Evolutionary conservation across 2,113 vertebrate species (phyloP).

Genomic region (Python bivittatus): DNA sequence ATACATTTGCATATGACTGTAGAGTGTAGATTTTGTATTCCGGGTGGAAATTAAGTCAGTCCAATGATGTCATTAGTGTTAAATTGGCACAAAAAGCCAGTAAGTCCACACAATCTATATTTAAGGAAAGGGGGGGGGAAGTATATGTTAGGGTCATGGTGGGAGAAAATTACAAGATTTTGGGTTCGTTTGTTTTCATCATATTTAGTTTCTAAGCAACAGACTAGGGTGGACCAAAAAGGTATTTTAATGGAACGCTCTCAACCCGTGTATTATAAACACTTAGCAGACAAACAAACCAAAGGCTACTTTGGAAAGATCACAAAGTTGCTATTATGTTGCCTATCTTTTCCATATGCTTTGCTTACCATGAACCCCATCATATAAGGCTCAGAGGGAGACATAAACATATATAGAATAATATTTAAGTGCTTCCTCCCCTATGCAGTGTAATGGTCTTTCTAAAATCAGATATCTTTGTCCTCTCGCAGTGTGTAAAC

Average conservation of each 20-base stretch:
- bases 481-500: conserved; percentile 14
- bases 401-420: conserved; percentile 32
- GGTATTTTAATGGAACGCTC: neutral
- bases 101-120: neutral
- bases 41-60: neutral
- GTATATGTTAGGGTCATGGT: no score
- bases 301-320: conserved; percentile 1
- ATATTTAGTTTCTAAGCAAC: neutral
- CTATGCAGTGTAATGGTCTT: conserved; percentile 3
- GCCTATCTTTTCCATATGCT: neutral
- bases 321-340: neutral
- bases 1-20: neutral
- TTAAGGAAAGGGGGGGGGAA: neutral
- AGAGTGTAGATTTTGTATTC: neutral
- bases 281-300: neutral
- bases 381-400: neutral
- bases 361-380: conserved; percentile 20
- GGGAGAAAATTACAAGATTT: neutral
- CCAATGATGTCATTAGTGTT: neutral
- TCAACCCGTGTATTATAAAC: neutral
- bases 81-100: neutral
- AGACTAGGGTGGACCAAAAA: neutral
- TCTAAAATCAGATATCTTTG: conserved; percentile 22
- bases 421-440: neutral
- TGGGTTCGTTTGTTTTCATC: neutral